Evolutionary conservation across 2,113 vertebrate species (phyloP), one percentile per base, ranked within the genome.

Genomic region (Polypterus bichir): DNA sequence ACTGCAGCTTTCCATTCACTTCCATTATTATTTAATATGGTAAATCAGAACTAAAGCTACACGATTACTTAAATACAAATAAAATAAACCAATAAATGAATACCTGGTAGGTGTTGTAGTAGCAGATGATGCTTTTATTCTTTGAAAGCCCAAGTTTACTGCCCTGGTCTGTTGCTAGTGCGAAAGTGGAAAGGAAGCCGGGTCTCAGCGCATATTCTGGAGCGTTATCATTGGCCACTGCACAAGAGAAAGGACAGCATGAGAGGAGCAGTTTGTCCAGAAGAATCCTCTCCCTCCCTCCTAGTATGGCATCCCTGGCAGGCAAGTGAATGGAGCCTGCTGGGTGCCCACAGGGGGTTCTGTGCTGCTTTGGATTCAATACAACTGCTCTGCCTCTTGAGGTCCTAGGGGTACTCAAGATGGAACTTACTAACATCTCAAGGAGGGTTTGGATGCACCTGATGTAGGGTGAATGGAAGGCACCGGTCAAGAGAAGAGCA

Each of bases 51-150:
- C 9, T 9, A 27, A 27, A 27, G 27, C 51, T 53, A 53, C 53
- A 9, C 53, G 9, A 10, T 27, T 27, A 27, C 27, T 27, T 27
- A 27, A 27, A 27, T 27, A 27, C 27, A 27, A 27, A 27, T 27
- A 54, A 59, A 52, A 27, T 27, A 54, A 59, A 52, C 9, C 49
- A n/a, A 54, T 27, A 27, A 27, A 27, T 27, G 27, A 27, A 27
- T 63, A 97, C 96, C 91, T 99, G 96, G 74, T 97, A 99, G 0
- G 91, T 90, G 64, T 92, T 95, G 74, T 99, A 99, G 70, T 98
- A 99, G 78, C 95, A 99, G 81, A 99, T 98, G 64, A 99, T 99
- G 66, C 94, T 99, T 73, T 99, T 98, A 72, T 99, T 99, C 77
- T 98, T 98, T 52, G 96, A 99, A 44, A 99, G 92, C 51, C 96